A percentile compares a stretch with the other conserved stretches of the same genome.
Evolutionary conservation across 92 coral and sea anemone genomes (phyloP).

Genomic region (Palythoa grandiflora): DNA sequence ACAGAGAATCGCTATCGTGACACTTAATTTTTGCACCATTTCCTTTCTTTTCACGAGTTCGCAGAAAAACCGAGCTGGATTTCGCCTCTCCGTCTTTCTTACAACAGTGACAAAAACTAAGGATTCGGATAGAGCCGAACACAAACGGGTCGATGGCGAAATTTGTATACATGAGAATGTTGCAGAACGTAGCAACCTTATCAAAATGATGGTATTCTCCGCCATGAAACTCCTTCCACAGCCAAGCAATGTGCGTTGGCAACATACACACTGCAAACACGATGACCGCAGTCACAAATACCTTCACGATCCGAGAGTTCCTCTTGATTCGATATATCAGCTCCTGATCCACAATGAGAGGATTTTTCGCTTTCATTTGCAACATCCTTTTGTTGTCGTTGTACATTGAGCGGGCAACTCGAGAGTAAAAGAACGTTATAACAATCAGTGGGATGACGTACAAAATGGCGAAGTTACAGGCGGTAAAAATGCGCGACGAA

Average conservation of each 20-base stretch:
- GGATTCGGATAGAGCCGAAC: constrained; percentile 73
- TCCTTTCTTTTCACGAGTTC: constrained; percentile 14
- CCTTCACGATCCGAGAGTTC: constrained; percentile 81
- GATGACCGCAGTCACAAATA: constrained; percentile 82
- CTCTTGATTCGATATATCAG: constrained; percentile 63
- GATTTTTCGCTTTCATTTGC: constrained; percentile 48
- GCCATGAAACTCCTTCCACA: constrained; percentile 88
- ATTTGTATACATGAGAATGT: constrained; percentile 78
- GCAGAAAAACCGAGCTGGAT: constrained; percentile 6
- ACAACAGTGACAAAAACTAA: neutral
- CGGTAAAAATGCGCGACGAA: constrained; percentile 63
- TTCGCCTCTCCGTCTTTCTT: neutral
- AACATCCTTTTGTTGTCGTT: constrained; percentile 65
- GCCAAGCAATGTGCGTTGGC: constrained; percentile 88
- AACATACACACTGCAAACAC: constrained; percentile 90
- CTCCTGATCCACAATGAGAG: constrained; percentile 50
- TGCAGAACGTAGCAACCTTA: constrained; percentile 76
- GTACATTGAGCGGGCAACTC: constrained; percentile 63
- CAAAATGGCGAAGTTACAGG: constrained; percentile 52
- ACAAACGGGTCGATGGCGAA: constrained; percentile 90
- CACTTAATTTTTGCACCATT: neutral
- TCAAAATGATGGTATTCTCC: constrained; percentile 52
- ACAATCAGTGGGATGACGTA: constrained; percentile 64
- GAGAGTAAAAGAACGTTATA: constrained; percentile 59
- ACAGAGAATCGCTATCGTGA: neutral